Base-by-base conservation (phyloP, 2,888 invertebrate species). In the Malacosoma neustria region DNA sequence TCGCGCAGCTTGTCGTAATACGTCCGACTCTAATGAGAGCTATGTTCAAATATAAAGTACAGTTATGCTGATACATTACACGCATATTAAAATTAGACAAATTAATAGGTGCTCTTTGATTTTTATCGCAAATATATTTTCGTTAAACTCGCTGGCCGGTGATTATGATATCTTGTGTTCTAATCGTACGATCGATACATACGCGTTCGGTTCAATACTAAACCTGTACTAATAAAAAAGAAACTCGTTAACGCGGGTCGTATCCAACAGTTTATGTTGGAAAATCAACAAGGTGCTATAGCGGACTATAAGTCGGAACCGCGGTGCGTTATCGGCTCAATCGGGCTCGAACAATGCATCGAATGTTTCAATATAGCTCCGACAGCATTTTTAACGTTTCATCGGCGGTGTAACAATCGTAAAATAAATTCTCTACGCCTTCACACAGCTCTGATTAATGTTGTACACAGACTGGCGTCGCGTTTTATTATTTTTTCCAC, bases 311-410 rank as follows among this genome's bases (percentile, higher is more conserved):
- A 64, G 67, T 67, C 71, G 73, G 69, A 69, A 71, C 70, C 60
- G 61, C 67, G 69, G 77, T 76, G 79, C 75, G 72, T 74, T 84
- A 82, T 82, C 84, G 72, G 62, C 58, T 61, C 72, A 69, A 84
- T 84, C 84, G 66, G 64, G 57, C 59, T 63, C 57, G 71, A 82
- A 85, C 84, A 84, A 84, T 84, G 72, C 80, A 53, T 73, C 71
- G 72, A 80, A 82, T 80, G 82, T 82, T 82, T 82, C 81, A 81
- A 81, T 81, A 81, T 77, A 79, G 62, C 72, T 58, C 70, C 76
- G 74, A 82, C 80, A 81, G 79, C 77, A 79, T 84, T 84, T 84
- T 82, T 80, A 82, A 81, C 76, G 82, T 82, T 84, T 84, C 84
- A 77, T 80, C 82, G 82, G 62, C 69, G 68, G 62, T 80, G 79